Percentiles rank a stretch among this genome's conserved stretches.
Conservation (phyloP, 2,113 vertebrate species). For the Geococcyx californianus region DNA sequence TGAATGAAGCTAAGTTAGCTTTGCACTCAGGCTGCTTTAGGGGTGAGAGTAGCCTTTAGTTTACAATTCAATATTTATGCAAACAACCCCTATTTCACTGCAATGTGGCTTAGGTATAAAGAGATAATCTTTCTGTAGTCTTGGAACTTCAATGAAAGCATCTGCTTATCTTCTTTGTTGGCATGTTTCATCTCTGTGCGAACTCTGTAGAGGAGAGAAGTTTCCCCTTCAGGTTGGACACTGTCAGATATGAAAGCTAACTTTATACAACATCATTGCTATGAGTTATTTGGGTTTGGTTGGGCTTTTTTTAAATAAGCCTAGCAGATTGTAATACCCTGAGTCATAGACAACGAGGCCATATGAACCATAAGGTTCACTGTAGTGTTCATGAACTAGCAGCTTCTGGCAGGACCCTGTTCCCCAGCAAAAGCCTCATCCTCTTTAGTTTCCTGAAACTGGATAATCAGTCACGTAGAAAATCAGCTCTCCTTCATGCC, state of each 20-base stretch:
- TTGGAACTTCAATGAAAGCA: not conserved
- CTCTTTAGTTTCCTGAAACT: not conserved
- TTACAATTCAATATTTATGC: not conserved
- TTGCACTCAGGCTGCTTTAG: not conserved
- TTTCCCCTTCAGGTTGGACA: not conserved
- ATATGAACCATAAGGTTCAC: not conserved
- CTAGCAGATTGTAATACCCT: not conserved
- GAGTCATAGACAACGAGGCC: not conserved
- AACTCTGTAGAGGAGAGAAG: not conserved
- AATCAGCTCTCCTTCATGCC: not conserved
- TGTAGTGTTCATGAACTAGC: not conserved
- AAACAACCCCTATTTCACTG: not conserved
- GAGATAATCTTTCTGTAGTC: not conserved
- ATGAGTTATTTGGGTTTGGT: not conserved
- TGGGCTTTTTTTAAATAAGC: not conserved
- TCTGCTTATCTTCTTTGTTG: not conserved
- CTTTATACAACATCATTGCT: not conserved
- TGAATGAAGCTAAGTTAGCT: not conserved
- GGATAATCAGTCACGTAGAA: conserved; percentile 18
- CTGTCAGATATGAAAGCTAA: not conserved
- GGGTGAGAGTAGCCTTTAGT: not conserved
- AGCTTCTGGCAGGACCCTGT: not conserved
- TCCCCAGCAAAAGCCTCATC: not conserved
- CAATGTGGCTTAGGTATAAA: not conserved
- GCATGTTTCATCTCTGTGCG: not conserved